Conservation (phyloP, 2,797 vertebrate genomes). For the Cichlasoma orientale region DNA sequence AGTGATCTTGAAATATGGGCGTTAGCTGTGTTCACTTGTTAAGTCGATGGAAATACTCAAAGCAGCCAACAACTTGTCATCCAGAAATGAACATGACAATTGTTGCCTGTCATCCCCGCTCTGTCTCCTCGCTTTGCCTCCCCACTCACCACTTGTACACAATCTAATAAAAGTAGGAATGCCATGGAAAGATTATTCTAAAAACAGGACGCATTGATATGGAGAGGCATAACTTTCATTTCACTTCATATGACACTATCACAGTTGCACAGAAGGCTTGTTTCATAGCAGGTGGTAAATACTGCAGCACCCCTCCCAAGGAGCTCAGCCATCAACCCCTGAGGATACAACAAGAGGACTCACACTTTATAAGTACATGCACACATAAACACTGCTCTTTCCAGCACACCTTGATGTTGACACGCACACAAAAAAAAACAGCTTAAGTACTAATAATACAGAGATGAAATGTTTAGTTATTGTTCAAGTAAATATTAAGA, state of each 20-base stretch:
- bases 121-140: slow-evolving; percentile 26
- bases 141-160: slow-evolving; percentile 43
- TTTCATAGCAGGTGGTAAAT: slow-evolving; percentile 78
- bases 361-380: slow-evolving; percentile 34
- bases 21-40: slow-evolving; percentile 18
- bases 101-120: slow-evolving; percentile 51
- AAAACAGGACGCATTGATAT: slow-evolving; percentile 54
- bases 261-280: slow-evolving; percentile 67
- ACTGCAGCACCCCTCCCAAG: slow-evolving; percentile 64
- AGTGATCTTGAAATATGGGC: slow-evolving; percentile 25
- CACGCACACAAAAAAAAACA: slow-evolving; percentile 23
- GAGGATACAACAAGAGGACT: slow-evolving; percentile 58
- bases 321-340: slow-evolving; percentile 66
- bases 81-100: slow-evolving; percentile 57
- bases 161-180: slow-evolving; percentile 64
- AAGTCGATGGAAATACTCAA: slow-evolving; percentile 43
- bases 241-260: slow-evolving; percentile 69
- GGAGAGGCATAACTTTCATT: slow-evolving; percentile 62
- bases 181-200: slow-evolving; percentile 57
- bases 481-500: slow-evolving; percentile 40
- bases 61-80: slow-evolving; percentile 54
- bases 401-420: slow-evolving; percentile 51
- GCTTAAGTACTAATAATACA: slow-evolving; percentile 38
- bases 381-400: slow-evolving; percentile 34
- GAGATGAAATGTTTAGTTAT: slow-evolving; percentile 30